Base-by-base conservation (phyloP, 2,797 vertebrate genomes). In the Orestias chungarensis region DNA sequence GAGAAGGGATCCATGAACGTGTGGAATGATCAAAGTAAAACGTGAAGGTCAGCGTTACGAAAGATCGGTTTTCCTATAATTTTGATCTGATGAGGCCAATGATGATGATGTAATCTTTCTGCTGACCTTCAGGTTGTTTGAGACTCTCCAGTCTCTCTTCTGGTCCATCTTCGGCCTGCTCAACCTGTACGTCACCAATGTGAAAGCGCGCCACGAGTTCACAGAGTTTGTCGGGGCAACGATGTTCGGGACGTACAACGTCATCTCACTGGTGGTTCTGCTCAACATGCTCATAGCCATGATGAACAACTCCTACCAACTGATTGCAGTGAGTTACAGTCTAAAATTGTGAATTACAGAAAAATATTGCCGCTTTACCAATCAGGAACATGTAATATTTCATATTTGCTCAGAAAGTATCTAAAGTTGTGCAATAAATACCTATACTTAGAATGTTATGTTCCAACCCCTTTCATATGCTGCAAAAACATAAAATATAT, bases 251-350 rank as follows among this genome's bases (percentile, higher is more conserved):
- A 98, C 97, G 0, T 98, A 98, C 93, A 99, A 99, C 0, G 93
- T 98, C 84, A 99, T 99, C 93, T 99, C 97, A 1, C 91, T 99
- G 71, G 97, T 99, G 64, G 97, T 96, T 64, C 94, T 97, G 78
- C 96, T 99, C 82, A 99, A 99, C 93, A 99, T 99, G 97, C 95
- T 99, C 69, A 99, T 99, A 49, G 97, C 97, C 89, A 99, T 99
- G 97, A 99, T 99, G 97, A 99, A 99, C 95, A 99, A 99, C 93
- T 99, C 97, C 69, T 99, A 99, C 90, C 97, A 99, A 82, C 96
- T 98, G 77, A 99, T 99, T 66, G 97, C 97, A 0, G 97, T 98
- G 89, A 97, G 97, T 73, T n/a, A 61, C 57, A n/a, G 29, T 1
- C 49, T 50, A n/a, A 1, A 23, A n/a, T 12, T n/a, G n/a, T n/a